phyloP scores from a whole-genome alignment of 1,140 invertebrate species.

The Caenorhabditis brenneri region DNA sequence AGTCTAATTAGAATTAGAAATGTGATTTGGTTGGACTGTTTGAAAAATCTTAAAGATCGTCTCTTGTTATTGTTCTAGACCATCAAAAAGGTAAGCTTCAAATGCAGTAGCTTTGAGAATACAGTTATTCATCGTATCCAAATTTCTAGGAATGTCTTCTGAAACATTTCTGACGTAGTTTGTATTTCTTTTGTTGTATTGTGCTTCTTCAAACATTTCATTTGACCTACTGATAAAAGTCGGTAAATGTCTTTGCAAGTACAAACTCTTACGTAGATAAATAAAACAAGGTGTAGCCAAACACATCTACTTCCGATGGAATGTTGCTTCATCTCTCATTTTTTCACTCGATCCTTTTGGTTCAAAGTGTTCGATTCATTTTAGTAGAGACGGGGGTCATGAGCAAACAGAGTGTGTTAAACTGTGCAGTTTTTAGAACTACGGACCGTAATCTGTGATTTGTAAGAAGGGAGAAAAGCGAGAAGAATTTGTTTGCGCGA shows the following conservation, averaged over 20 bases:
- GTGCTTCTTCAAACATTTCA: background rate
- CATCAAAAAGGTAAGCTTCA: too few species aligned
- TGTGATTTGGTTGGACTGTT: too few species aligned
- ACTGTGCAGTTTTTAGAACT: slow-evolving; percentile 21
- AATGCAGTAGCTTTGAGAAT: too few species aligned
- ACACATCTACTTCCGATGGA: slow-evolving; percentile 17
- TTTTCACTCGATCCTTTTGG: background rate
- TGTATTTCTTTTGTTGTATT: background rate
- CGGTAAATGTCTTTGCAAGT: slow-evolving; percentile 5
- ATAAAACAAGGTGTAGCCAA: slow-evolving; percentile 37
- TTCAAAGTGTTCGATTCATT: slow-evolving; percentile 10
- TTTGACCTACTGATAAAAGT: slow-evolving; percentile 17
- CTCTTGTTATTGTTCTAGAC: too few species aligned
- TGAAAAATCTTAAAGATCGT: too few species aligned
- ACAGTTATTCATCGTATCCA: background rate
- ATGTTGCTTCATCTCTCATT: background rate
- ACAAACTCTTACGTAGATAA: slow-evolving; percentile 29
- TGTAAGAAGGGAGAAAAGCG: background rate
- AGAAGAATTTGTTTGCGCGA: slow-evolving; percentile 25
- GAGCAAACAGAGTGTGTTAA: slow-evolving; percentile 19
- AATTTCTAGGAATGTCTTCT: background rate
- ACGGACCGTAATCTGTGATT: slow-evolving; percentile 11
- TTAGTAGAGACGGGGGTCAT: background rate
- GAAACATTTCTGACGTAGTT: background rate
- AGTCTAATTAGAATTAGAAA: too few species aligned